Percentiles rank a stretch among this genome's conserved stretches.
Conservation (phyloP, 2,797 vertebrate genomes). For the Neopelma chrysocephalum region DNA sequence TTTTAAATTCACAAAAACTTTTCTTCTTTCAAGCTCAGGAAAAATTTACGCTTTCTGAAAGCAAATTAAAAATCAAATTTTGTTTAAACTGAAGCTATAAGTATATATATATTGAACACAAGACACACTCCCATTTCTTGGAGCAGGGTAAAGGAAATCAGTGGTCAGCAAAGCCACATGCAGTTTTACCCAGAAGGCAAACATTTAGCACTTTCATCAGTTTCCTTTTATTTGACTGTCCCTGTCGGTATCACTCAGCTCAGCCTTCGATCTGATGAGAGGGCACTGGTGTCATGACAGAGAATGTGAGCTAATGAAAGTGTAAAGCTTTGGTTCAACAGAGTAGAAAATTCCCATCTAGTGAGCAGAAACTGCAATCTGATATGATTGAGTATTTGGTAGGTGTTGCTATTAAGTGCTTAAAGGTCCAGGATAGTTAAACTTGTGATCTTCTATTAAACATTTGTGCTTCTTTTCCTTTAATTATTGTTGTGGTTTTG, state of each 20-base stretch:
- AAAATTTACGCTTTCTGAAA: not conserved
- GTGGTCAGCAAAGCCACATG: not conserved
- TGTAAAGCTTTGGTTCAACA: conserved; percentile 84
- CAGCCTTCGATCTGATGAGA: conserved; percentile 71
- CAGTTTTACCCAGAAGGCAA: conserved; percentile 42
- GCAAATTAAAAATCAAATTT: not conserved
- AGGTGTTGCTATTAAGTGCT: not conserved
- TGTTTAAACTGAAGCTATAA: not conserved
- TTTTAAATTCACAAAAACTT: not conserved
- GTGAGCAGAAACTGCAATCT: conserved; percentile 81
- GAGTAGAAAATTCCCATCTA: conserved; percentile 88
- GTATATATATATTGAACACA: not conserved
- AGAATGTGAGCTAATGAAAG: conserved; percentile 89
- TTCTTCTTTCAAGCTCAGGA: not conserved
- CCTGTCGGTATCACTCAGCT: conserved; percentile 68
- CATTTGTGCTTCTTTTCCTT: not conserved
- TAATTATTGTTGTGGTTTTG: not conserved
- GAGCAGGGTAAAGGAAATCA: not conserved
- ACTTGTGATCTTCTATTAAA: not conserved
- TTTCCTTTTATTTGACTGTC: conserved; percentile 41
- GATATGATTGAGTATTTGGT: conserved; percentile 79
- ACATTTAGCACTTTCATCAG: conserved; percentile 57
- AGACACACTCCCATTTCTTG: not conserved
- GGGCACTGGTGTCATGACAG: conserved; percentile 82
- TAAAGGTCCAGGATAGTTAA: not conserved